Evolutionary conservation across 2,113 vertebrate species (phyloP).

Genomic region (Cryptomyrus ogoouensis): DNA sequence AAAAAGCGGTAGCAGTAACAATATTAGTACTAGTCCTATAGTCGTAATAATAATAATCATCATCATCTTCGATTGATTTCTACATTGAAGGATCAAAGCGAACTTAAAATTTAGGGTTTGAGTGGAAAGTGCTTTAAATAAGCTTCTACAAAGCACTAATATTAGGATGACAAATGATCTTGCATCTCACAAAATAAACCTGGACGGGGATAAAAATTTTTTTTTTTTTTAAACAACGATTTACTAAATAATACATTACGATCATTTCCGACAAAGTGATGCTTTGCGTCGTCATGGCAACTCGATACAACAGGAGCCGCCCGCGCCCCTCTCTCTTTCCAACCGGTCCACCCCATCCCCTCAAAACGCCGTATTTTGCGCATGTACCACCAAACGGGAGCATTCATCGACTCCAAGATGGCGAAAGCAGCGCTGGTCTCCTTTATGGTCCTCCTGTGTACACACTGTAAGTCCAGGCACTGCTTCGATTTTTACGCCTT

Average conservation of each 20-base stretch:
- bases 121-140: conserved; percentile 38
- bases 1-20: neutral
- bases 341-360: conserved; percentile 32
- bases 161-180: neutral
- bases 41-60: neutral
- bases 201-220: neutral
- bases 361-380: conserved; percentile 59
- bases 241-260: neutral
- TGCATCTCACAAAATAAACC: neutral
- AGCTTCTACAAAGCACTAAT: neutral
- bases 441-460: conserved; percentile 59
- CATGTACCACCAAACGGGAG: conserved; percentile 55
- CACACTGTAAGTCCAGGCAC: conserved; percentile 57
- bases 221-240: neutral
- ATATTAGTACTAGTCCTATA: neutral
- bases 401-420: conserved; percentile 67
- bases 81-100: neutral
- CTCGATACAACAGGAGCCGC: conserved; percentile 41
- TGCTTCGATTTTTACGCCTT: neutral
- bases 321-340: conserved; percentile 38
- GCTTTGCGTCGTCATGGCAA: conserved; percentile 59
- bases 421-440: conserved; percentile 63
- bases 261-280: conserved; percentile 47
- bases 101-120: neutral
- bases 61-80: neutral